Percentiles rank a stretch among this genome's conserved stretches.
phyloP scores from a whole-genome alignment of 1,140 invertebrate genomes.

The Drosophila novamexicana region DNA sequence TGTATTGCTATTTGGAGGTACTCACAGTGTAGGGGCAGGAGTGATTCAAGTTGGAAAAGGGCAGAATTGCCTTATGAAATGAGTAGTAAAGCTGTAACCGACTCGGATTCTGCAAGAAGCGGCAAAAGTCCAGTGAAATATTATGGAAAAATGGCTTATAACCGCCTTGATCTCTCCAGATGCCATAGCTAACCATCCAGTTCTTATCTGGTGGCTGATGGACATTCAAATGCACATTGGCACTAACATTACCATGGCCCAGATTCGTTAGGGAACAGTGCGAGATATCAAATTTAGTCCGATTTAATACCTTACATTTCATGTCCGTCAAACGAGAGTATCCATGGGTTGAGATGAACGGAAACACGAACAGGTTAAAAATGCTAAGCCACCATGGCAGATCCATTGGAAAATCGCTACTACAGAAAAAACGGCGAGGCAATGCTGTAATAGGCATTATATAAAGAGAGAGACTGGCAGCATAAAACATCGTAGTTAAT shows the following conservation, averaged over 20 bases:
- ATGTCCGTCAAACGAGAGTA: not conserved
- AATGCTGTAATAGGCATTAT: not conserved
- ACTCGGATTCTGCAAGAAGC: not conserved
- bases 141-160: not conserved
- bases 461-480: not conserved
- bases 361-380: not conserved
- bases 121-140: not conserved
- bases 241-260: not conserved
- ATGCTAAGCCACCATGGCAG: not conserved
- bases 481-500: too few relatives aligned
- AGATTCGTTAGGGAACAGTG: not conserved
- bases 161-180: not conserved
- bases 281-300: not conserved
- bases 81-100: not conserved
- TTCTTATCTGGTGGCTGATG: not conserved
- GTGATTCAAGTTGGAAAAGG: constrained; percentile 3
- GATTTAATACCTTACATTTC: not conserved
- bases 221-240: not conserved
- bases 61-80: not conserved
- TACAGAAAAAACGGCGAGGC: not conserved
- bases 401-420: not conserved
- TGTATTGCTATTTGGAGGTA: not conserved
- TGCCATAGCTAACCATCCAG: not conserved
- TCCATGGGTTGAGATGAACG: not conserved
- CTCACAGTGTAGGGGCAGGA: not conserved